Evolutionary conservation across 2,888 invertebrate genomes (phyloP).

Genomic region (Dusona sp.): DNA sequence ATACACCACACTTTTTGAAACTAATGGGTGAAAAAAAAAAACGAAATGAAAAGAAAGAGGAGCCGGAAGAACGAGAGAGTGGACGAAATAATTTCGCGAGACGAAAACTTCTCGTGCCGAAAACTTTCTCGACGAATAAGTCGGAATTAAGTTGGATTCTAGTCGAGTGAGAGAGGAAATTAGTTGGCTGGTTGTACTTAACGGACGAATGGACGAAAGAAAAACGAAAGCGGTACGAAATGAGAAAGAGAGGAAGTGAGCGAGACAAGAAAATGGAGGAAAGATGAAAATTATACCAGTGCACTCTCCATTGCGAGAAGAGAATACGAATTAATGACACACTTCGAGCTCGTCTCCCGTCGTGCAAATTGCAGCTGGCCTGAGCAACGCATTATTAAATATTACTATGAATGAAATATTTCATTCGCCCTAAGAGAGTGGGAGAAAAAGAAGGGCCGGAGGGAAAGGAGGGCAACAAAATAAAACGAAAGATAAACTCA

Average conservation of each 20-base stretch:
- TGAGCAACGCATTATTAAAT: slow-evolving; percentile 39
- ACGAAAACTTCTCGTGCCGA: slow-evolving; percentile 11
- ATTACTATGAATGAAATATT: slow-evolving; percentile 57
- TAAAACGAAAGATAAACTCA: slow-evolving; percentile 16
- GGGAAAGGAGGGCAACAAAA: neutral
- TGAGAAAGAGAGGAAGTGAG: slow-evolving; percentile 25
- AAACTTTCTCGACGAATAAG: slow-evolving; percentile 37
- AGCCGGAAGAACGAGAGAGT: neutral
- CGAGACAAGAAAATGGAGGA: slow-evolving; percentile 31
- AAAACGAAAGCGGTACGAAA: neutral
- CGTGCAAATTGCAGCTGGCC: slow-evolving; percentile 32
- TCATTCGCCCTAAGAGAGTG: slow-evolving; percentile 4
- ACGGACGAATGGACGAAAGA: slow-evolving; percentile 28
- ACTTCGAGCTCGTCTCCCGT: slow-evolving; percentile 14
- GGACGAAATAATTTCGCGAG: slow-evolving; percentile 12
- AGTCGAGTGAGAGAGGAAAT: slow-evolving; percentile 41
- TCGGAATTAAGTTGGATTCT: slow-evolving; percentile 48
- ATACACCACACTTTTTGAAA: slow-evolving; percentile 8
- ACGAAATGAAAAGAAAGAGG: neutral
- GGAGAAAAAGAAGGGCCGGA: neutral
- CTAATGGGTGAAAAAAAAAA: slow-evolving; percentile 2
- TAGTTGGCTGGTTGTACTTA: slow-evolving; percentile 13
- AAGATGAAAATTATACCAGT: slow-evolving; percentile 35
- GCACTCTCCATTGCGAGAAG: neutral
- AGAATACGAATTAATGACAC: slow-evolving; percentile 32